Evolutionary conservation across 2,888 invertebrate genomes (phyloP).

Genomic region (Mesorhabditis spiculigera): DNA sequence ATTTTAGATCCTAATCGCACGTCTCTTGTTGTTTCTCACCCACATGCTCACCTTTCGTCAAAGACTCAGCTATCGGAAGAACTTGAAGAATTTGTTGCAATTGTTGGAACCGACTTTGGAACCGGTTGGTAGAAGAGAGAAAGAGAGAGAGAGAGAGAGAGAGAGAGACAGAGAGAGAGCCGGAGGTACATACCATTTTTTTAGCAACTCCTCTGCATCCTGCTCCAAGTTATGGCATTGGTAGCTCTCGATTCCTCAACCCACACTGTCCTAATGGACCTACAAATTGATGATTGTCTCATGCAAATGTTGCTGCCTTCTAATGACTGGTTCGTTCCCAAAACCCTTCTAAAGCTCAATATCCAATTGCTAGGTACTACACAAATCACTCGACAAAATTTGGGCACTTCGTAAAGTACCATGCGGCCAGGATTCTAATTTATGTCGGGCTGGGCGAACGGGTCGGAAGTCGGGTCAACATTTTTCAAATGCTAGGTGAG

Average conservation of each 20-base stretch:
- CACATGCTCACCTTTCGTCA: conserved; percentile 64
- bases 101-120: conserved; percentile 69
- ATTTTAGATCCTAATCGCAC: conserved; percentile 60
- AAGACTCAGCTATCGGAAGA: conserved; percentile 65
- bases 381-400: conserved; percentile 70
- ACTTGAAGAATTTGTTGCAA: conserved; percentile 67
- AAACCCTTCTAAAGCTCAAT: neutral
- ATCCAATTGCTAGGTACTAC: conserved; percentile 63
- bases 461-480: conserved; percentile 67
- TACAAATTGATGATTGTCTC: conserved; percentile 68
- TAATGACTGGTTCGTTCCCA: conserved; percentile 64
- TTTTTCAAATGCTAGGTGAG: conserved; percentile 67
- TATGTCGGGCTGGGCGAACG: conserved; percentile 69
- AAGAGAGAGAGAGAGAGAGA: too few species aligned
- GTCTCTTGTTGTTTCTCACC: conserved; percentile 67
- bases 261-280: conserved; percentile 65
- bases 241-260: conserved; percentile 66
- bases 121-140: conserved; percentile 61
- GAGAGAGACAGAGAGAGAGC: too few species aligned
- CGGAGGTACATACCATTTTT: conserved; percentile 13
- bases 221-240: conserved; percentile 68
- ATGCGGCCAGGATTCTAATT: conserved; percentile 68
- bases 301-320: conserved; percentile 68
- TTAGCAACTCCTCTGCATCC: conserved; percentile 69
- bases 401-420: conserved; percentile 69